Base-by-base conservation (phyloP, 2,797 vertebrate genomes). In the Cyprinodon diabolis region DNA sequence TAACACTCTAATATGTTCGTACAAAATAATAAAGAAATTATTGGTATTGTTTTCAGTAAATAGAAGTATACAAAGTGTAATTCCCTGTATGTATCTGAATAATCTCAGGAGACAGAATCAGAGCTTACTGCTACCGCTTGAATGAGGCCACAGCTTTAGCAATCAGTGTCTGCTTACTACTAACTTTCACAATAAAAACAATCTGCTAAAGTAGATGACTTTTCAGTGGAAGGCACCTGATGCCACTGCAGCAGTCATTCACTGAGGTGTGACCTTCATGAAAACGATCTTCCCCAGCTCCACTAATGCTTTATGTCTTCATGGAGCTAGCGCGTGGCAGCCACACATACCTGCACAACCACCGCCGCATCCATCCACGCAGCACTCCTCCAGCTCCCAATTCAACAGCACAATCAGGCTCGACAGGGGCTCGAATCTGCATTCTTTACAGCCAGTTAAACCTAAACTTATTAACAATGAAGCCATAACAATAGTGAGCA, bases 401-500 rank as follows among this genome's bases (percentile, higher is more conserved):
- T 89, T 89, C 83, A 83, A 56, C 82, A 58, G 66, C 80, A 87
- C 86, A 89, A 87, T 93, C 87, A 86, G 66, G 68, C 84, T 78
- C 87, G 84, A 82, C 83, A 84, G 86, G 86, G 86, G 82, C 69
- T 81, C 69, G 70, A 25, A 62, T 86, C 82, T 86, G 78, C 72
- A 87, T 66, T 89, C 85, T 86, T 85, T 89, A 86, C 82, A 81
- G 83, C 66, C 77, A 74, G 86, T 91, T 91, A 86, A 92, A 90
- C 87, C 89, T 89, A 87, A 92, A 92, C 85, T 90, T 85, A 92
- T 91, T 91, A 91, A 91, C 87, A 90, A 86, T 82, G 69, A 77
- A 86, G 83, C 77, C 76, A 8, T 77, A 92, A 90, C 87, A 91
- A 92, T 89, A 65, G 80, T 66, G 72, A 12, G 13, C 85, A 90